Evolutionary conservation across 2,888 invertebrate genomes (phyloP).

Genomic region (Andrena camellia): DNA sequence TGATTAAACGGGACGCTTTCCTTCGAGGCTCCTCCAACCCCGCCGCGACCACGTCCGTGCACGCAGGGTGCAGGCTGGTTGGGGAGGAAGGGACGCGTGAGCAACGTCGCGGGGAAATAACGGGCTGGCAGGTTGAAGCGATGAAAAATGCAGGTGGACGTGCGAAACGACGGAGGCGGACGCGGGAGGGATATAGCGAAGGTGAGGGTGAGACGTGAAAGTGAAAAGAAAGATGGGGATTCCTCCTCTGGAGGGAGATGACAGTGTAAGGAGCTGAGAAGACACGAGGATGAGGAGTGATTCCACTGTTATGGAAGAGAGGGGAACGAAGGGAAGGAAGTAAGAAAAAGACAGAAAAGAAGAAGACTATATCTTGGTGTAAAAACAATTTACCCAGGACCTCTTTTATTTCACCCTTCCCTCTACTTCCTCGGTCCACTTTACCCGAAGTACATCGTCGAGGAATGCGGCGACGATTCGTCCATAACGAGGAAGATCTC

Average conservation of each 20-base stretch:
- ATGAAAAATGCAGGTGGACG: conserved; percentile 67
- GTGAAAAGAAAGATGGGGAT: neutral
- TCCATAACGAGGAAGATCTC: conserved; percentile 15
- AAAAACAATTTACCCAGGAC: neutral
- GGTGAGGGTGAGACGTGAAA: neutral
- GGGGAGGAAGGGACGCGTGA: conserved; percentile 25
- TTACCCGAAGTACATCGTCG: neutral
- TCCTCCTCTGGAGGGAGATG: neutral
- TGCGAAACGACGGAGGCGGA: conserved; percentile 48
- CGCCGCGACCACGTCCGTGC: conserved; percentile 9
- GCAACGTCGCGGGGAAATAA: conserved; percentile 57
- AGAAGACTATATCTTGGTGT: neutral
- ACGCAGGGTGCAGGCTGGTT: neutral
- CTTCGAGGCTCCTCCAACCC: conserved; percentile 37
- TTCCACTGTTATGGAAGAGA: neutral
- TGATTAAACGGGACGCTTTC: conserved; percentile 69
- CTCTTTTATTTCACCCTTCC: neutral
- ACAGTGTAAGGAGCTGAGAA: neutral
- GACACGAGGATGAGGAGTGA: neutral
- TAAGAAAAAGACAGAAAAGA: neutral
- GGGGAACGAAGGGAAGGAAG: neutral
- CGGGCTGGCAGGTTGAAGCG: conserved; percentile 60
- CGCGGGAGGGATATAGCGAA: conserved; percentile 10
- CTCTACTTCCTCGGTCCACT: neutral
- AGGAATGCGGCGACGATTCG: conserved; percentile 1